Evolutionary conservation across 2,113 vertebrate species (phyloP).

Genomic region (Calidris pugnax): DNA sequence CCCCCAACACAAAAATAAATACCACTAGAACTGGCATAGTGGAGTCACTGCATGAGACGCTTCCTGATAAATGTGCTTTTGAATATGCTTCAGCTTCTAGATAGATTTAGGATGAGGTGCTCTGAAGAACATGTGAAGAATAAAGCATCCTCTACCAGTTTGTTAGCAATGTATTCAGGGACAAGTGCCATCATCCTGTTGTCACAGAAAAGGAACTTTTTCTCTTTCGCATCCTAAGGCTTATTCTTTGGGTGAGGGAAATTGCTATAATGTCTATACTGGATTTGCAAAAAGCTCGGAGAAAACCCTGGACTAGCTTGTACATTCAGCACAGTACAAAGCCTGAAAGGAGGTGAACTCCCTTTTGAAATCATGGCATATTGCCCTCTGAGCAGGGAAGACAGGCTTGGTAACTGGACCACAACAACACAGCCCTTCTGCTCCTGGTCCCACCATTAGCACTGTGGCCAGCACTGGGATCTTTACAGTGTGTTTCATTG

Average conservation of each 20-base stretch:
- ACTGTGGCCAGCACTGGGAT: background rate
- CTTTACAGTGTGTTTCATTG: background rate
- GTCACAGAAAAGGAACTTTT: background rate
- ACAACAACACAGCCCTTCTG: background rate
- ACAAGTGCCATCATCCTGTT: background rate
- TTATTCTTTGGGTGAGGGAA: background rate
- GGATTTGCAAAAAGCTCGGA: background rate
- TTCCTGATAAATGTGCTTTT: background rate
- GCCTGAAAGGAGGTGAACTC: background rate
- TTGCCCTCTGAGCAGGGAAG: background rate
- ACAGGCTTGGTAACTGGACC: background rate
- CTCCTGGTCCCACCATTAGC: background rate
- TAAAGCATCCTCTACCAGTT: background rate
- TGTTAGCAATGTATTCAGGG: background rate
- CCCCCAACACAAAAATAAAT: background rate
- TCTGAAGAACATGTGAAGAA: background rate
- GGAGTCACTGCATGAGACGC: background rate
- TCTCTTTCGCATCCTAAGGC: background rate
- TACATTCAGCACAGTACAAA: background rate
- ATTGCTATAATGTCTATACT: background rate
- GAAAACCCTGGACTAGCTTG: background rate
- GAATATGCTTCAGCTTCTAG: background rate
- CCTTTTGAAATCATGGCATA: background rate
- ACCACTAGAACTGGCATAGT: background rate
- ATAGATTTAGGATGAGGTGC: background rate